phyloP scores from a whole-genome alignment of 1,140 invertebrate species.

The Diprion similis region DNA sequence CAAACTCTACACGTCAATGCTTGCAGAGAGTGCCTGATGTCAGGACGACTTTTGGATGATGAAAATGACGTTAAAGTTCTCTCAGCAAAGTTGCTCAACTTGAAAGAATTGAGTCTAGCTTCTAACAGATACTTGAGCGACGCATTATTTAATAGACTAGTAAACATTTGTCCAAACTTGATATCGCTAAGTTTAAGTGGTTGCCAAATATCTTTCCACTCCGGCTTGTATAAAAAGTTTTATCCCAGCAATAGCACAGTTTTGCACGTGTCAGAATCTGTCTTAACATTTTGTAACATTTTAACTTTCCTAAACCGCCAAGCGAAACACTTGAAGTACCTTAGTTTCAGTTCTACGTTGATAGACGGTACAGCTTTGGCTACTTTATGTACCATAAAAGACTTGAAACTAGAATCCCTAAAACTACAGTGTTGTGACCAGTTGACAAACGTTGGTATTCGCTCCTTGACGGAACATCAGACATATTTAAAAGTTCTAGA shows the following conservation, averaged over 20 bases:
- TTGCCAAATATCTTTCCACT: conserved; percentile 74
- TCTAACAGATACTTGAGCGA: conserved; percentile 76
- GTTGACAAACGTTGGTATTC: conserved; percentile 68
- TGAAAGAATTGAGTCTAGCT: conserved; percentile 67
- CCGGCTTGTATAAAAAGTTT: conserved; percentile 69
- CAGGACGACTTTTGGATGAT: conserved; percentile 70
- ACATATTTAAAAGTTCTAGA: conserved; percentile 66
- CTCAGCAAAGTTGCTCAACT: conserved; percentile 61
- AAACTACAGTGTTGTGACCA: conserved; percentile 70
- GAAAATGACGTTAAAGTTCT: conserved; percentile 61
- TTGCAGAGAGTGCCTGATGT: conserved; percentile 76
- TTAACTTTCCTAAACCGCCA: conserved; percentile 65
- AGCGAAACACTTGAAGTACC: conserved; percentile 62
- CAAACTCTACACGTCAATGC: conserved; percentile 66
- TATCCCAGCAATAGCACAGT: conserved; percentile 63
- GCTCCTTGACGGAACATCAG: conserved; percentile 65
- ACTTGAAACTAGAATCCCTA: conserved; percentile 65
- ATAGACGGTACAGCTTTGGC: conserved; percentile 70
- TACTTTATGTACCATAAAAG: conserved; percentile 60
- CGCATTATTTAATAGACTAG: conserved; percentile 71
- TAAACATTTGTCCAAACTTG: conserved; percentile 66
- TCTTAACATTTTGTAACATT: conserved; percentile 75
- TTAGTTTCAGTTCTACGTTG: conserved; percentile 71
- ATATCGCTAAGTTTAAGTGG: conserved; percentile 68
- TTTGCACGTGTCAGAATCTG: conserved; percentile 68